Percentiles rank a stretch among this genome's conserved stretches.
Conservation (phyloP, 2,113 vertebrate species). For the Falco punctatus region DNA sequence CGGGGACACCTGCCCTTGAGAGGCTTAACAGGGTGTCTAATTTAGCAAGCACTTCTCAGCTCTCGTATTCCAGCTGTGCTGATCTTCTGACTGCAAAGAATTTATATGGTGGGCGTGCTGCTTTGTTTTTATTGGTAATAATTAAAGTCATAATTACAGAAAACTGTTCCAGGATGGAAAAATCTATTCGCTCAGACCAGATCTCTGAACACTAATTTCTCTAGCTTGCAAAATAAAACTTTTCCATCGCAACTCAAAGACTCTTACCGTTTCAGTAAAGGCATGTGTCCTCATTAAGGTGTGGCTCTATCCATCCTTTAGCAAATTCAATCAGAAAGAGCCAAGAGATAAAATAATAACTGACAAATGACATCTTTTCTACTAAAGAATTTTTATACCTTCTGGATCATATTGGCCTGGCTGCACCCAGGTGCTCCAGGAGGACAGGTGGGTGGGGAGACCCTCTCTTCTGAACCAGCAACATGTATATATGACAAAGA, state of each 20-base stretch:
- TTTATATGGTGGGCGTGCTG: not conserved
- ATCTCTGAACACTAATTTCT: not conserved
- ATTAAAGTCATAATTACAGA: not conserved
- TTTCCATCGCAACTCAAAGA: not conserved
- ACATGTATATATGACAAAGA: not conserved
- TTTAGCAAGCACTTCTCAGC: not conserved
- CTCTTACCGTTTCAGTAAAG: not conserved
- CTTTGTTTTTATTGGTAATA: not conserved
- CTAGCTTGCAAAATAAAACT: not conserved
- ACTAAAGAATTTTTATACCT: not conserved
- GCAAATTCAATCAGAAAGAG: fast-evolving
- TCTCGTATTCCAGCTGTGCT: not conserved
- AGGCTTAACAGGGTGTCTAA: not conserved
- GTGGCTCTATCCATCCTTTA: not conserved
- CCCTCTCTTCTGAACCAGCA: not conserved
- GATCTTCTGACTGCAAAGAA: not conserved
- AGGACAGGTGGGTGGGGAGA: not conserved
- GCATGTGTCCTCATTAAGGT: not conserved
- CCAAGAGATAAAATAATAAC: not conserved
- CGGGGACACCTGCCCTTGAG: not conserved
- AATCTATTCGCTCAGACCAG: not conserved
- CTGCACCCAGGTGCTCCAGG: not conserved
- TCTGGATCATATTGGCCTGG: not conserved
- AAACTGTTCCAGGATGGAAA: constrained; percentile 22
- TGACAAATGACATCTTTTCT: not conserved